A percentile compares a stretch with the other conserved stretches of the same genome.
phyloP scores from a whole-genome alignment of 2,888 invertebrate genomes.

The Geophilus truncorum region DNA sequence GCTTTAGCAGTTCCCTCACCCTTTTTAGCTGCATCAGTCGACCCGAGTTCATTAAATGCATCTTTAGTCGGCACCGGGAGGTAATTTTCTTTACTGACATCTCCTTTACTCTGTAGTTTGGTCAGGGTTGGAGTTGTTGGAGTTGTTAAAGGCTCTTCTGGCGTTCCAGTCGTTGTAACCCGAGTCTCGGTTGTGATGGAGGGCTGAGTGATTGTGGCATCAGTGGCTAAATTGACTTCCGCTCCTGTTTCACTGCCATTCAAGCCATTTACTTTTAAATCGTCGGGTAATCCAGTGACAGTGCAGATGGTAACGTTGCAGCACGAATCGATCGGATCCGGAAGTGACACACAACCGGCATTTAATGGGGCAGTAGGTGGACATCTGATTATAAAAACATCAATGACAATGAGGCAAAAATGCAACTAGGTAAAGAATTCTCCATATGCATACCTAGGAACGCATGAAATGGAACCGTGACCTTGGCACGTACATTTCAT shows the following conservation, averaged over 20 bases:
- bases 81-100: background rate
- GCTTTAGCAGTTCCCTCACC: slow-evolving; percentile 2
- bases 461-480: slow-evolving; percentile 67
- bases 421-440: background rate
- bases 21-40: background rate
- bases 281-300: background rate
- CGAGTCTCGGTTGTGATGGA: background rate
- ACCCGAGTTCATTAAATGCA: background rate
- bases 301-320: slow-evolving; percentile 82
- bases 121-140: background rate
- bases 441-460: slow-evolving; percentile 56
- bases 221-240: background rate
- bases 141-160: background rate
- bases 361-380: background rate
- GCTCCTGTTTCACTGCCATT: background rate
- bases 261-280: background rate
- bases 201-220: background rate
- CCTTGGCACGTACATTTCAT: slow-evolving; percentile 70
- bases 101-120: background rate
- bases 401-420: background rate
- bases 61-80: background rate
- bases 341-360: slow-evolving; percentile 68
- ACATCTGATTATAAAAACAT: slow-evolving; percentile 30
- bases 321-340: slow-evolving; percentile 75
- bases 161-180: background rate